Evolutionary conservation across 2,888 invertebrate genomes (phyloP), one percentile per base, ranked within the genome.

Genomic region (Cosmorhoe ocellata): DNA sequence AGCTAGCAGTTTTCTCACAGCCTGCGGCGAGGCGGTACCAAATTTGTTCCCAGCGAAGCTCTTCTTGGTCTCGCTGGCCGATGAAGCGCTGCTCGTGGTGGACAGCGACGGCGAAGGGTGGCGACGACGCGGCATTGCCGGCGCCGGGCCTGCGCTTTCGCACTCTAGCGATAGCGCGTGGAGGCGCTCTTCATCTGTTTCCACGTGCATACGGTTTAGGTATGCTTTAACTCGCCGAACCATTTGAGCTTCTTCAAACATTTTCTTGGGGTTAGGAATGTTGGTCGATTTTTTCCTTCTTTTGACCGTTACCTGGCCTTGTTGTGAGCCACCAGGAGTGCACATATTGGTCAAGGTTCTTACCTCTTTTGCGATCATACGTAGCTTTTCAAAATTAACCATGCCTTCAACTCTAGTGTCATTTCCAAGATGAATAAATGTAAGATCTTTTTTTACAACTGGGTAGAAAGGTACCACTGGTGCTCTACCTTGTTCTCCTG

Each of bases 221-320:
- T 99, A 99, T 1, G 99, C 96, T 80, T 99, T 98, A 3, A 99
- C 99, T 48, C 98, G 92, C 24, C 99, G 93, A 47, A 98, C 98
- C 99, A 99, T 99, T 88, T 99, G 98, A 24, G 99, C 98, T 91
- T 99, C 98, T 83, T 99, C 99, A 82, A 98, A 99, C 98, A 99
- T 98, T 83, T 98, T 98, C 87, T 98, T 98, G 42, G 97, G 97
- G 85, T 99, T 98, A 1, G 97, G 97, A 3, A 97, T 95, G 22
- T 97, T 95, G 24, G 96, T 93, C 0, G 97, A 95, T 77, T 97
- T 96, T 84, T 97, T 97, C 64, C 97, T 92, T 64, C 97, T 91
- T 76, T 97, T 98, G 0, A 97, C 97, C 1, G 97, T 97, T 0
- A 97, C 95, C 70, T 95, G 95, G 5, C 95, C 95, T 87, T 89